These are phyloP conservation scores for Hirtodrosophila confusa DNA, from an alignment of 2,888 invertebrate species.

Conservation along the genomic window DNA sequence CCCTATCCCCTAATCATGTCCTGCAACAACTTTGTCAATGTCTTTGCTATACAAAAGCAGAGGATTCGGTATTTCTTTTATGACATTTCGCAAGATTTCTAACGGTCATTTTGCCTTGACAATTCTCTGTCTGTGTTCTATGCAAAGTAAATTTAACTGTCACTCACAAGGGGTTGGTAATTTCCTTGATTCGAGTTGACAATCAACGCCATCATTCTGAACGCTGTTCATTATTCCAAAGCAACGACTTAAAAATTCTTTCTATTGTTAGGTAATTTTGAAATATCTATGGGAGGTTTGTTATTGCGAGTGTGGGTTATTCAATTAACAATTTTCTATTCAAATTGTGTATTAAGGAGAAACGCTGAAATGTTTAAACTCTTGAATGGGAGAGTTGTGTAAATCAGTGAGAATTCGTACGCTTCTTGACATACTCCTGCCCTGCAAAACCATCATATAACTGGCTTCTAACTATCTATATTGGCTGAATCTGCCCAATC, in stretches of 20 bases:
- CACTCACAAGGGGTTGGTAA: slow-evolving; percentile 63
- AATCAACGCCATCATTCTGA: slow-evolving; percentile 31
- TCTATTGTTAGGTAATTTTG: slow-evolving; percentile 31
- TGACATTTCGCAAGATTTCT: slow-evolving; percentile 45
- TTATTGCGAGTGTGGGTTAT: slow-evolving; percentile 7
- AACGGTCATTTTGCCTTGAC: slow-evolving; percentile 58
- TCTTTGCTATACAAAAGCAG: slow-evolving; percentile 38
- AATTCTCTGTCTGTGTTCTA: slow-evolving; percentile 27
- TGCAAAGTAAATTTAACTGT: slow-evolving; percentile 59
- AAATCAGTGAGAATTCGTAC: no score
- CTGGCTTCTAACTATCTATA: background rate
- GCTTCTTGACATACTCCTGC: no score
- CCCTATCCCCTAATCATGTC: slow-evolving; percentile 20
- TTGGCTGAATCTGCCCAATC: slow-evolving; percentile 3
- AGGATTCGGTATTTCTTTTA: slow-evolving; percentile 39
- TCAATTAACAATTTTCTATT: slow-evolving; percentile 3
- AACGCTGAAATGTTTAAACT: no score
- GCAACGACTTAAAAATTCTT: slow-evolving; percentile 18
- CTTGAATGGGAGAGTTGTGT: no score
- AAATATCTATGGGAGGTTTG: slow-evolving; percentile 37
- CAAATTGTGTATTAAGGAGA: no score
- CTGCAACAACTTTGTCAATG: slow-evolving; percentile 47
- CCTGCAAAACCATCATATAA: background rate
- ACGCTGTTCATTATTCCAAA: background rate
- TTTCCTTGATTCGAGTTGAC: slow-evolving; percentile 7